Conservation (phyloP, 2,888 invertebrate genomes). For the Tipula lateralis region DNA sequence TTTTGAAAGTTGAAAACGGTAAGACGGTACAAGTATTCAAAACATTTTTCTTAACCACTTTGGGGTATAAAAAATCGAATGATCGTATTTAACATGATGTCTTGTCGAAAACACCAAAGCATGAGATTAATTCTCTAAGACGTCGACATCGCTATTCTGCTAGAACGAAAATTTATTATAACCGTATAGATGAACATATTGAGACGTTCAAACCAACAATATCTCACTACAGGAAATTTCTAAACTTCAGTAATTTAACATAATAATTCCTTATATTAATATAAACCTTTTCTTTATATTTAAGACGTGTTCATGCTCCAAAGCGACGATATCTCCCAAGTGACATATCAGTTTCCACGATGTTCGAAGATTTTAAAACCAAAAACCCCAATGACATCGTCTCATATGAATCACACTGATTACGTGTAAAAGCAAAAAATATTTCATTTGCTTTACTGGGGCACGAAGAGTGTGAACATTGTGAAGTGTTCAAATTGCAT, state of each 20-base stretch:
- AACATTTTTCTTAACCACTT: neutral
- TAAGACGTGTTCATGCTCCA: neutral
- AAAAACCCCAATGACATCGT: neutral
- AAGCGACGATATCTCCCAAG: neutral
- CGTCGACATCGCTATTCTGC: neutral
- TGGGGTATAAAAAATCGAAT: neutral
- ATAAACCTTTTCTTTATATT: neutral
- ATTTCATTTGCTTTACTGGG: neutral
- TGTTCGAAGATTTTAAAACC: neutral
- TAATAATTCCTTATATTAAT: neutral
- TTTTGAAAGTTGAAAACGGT: neutral
- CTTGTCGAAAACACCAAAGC: neutral
- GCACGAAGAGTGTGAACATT: constrained; percentile 13
- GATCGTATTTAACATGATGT: neutral
- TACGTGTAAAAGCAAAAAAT: neutral
- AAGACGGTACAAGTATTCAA: neutral
- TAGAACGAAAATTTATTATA: neutral
- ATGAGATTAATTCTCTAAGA: neutral
- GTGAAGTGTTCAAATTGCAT: neutral
- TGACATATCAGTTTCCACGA: neutral
- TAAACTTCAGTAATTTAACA: neutral
- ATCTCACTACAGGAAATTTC: neutral
- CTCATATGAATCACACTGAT: neutral
- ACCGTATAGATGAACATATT: no score
- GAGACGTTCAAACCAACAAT: neutral